phyloP scores from a whole-genome alignment of 2,797 vertebrate species.

The Molossus molossus region DNA sequence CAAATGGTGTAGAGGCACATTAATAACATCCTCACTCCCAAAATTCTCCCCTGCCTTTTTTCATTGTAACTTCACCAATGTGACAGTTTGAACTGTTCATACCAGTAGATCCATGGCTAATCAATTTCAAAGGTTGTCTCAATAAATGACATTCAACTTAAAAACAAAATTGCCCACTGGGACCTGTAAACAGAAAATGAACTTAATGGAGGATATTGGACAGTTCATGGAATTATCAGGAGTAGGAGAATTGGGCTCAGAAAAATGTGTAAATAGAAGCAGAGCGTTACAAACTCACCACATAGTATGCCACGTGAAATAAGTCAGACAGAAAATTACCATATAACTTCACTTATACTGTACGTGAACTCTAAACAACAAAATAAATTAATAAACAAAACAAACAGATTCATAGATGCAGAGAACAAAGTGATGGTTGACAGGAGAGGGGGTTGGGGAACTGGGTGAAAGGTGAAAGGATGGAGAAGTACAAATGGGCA shows the following conservation, averaged over 20 bases:
- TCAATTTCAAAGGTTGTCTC: slow-evolving; percentile 40
- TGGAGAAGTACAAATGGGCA: background rate
- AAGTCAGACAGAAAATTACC: background rate
- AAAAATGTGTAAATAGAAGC: background rate
- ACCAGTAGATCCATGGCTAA: background rate
- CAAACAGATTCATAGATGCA: background rate
- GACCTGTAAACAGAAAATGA: slow-evolving; percentile 5
- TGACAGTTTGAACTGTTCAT: background rate
- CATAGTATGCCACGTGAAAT: background rate
- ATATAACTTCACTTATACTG: background rate
- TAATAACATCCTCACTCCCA: background rate
- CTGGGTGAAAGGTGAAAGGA: background rate
- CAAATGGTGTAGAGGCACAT: background rate
- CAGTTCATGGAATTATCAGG: background rate
- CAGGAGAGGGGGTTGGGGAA: background rate
- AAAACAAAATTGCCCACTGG: background rate
- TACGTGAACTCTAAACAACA: background rate
- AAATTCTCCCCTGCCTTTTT: background rate
- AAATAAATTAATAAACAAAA: background rate
- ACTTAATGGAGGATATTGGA: background rate
- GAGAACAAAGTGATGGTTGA: background rate
- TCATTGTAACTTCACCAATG: background rate
- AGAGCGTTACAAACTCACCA: background rate
- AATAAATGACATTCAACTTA: background rate
- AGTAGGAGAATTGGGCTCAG: background rate